Base-by-base conservation (phyloP, 2,888 invertebrate genomes). In the Limenitis camilla region DNA sequence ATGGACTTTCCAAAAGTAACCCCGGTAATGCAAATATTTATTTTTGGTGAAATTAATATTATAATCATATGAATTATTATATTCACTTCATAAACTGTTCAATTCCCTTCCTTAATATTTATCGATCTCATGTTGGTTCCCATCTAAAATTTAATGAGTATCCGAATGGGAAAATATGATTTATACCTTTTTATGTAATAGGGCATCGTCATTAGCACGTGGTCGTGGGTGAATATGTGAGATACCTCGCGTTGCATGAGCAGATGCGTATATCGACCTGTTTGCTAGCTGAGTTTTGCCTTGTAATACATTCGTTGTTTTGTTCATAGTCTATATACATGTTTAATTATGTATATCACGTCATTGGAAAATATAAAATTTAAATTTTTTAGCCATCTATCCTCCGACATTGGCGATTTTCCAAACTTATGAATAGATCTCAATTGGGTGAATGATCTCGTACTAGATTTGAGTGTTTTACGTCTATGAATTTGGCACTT, bases 191-290 rank as follows among this genome's bases (percentile, higher is more conserved):
- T 52, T 44, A 40, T 48, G 49, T 55, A 55, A 56, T 45, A 46
- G 55, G 42, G 59, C 54, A 52, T 43, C 47, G 47, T 59, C 44
- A 59, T 54, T 49, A 35, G 53, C 55, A 45, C 48, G 60, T 61
- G 61, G 59, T 42, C 46, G 60, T 61, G 60, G 59, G 61, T 39
- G 52, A 41, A 42, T 47, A 52, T 42, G 46, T 51, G 52, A 40
- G 54, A 49, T 40, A 36, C 11, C 32, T 48, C 54, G 59, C 11
- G 39, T 48, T 56, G 59, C 54, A 55, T 43, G 40, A 49, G 52
- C 38, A 48, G 54, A 54, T 55, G 55, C 51, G 38, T 52, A 41
- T 55, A 30, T 40, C 44, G 33, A 41, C 40, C 40, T 51, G 40
- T 44, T 40, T 32, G 35, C 27, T 27, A 31, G 38, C 29, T 33